Base-by-base conservation (phyloP, 2,113 vertebrate genomes). In the Nyctereutes procyonoides region DNA sequence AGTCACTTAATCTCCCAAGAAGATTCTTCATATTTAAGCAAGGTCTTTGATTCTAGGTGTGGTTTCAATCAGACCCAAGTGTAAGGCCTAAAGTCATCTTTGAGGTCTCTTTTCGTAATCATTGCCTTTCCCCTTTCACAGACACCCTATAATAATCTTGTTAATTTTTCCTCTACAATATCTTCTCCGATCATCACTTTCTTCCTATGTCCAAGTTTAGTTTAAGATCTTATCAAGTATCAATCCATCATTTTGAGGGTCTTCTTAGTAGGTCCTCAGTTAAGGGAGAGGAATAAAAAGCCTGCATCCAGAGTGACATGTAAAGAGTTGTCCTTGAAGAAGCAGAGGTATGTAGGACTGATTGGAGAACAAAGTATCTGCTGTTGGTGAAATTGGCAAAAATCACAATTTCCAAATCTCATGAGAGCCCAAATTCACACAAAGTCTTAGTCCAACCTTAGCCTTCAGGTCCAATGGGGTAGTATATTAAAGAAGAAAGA, bases 1-100 rank as follows among this genome's bases (percentile, higher is more conserved):
- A 90, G 67, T 92, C 79, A 67, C 60, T 97, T 87, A 90, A 91
- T 91, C 53, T 89, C 51, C 92, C 65, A 83, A 74, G 35, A 83
- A 92, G 60, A 20, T 69, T 95, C 79, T 91, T 96, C 62, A 63
- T 83, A 88, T 53, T 92, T 65, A 79, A n/a, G 35, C 20, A 65
- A 84, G 28, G 43, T 82, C 56, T 97, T 91, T 95, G 94, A 97
- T 43, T 94, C 55, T 67, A 90, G 22, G 6, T 79, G 20, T 32
- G 24, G 28, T 95, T 88, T 85, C 53, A 79, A 69, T 82, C 84
- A 93, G 65, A 90, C 30, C 24, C 43, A 82, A 85, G 53, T 69
- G 48, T 71, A 55, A 88, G n/a, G 17, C 53, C 65, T 48, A 20
- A 26, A 28, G 9, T 55, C 63, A 77, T 60, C 38, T 85, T 35